Percentiles rank a stretch among this genome's conserved stretches.
phyloP scores from a whole-genome alignment of 2,797 vertebrate species.

The Heterohyrax brucei region DNA sequence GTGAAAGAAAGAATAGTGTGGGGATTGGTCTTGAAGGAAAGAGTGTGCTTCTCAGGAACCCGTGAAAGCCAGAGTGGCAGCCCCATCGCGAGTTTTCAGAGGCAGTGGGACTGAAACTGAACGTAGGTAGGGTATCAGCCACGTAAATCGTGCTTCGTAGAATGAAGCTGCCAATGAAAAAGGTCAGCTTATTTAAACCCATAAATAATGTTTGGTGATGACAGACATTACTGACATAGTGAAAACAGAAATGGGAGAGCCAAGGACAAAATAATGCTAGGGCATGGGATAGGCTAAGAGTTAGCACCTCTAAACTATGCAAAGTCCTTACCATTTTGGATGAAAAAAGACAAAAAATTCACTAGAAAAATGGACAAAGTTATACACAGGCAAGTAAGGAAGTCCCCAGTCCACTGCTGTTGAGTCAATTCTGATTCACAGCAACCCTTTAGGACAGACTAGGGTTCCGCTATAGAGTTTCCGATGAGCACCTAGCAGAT shows the following conservation, averaged over 20 bases:
- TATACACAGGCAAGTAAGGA: fast-evolving
- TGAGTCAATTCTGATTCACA: too few species aligned
- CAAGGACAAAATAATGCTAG: neutral
- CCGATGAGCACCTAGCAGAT: too few species aligned
- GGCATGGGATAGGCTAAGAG: neutral
- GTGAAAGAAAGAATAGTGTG: neutral
- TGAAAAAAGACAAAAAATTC: neutral
- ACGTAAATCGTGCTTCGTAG: fast-evolving
- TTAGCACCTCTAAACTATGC: neutral
- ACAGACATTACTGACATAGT: neutral
- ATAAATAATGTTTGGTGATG: neutral
- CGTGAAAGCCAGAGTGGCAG: neutral
- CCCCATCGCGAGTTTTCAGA: neutral
- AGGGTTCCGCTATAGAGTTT: too few species aligned
- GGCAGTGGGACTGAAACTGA: neutral
- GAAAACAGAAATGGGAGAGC: neutral
- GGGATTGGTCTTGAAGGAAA: neutral
- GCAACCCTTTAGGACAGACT: too few species aligned
- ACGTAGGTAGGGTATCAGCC: neutral
- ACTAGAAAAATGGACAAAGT: neutral
- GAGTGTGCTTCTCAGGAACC: slow-evolving; percentile 13
- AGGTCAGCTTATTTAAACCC: neutral
- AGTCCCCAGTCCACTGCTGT: neutral
- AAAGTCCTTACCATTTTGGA: neutral
- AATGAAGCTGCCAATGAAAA: neutral